phyloP scores from a whole-genome alignment of 2,113 vertebrate genomes.

The Oostethus manadensis region DNA sequence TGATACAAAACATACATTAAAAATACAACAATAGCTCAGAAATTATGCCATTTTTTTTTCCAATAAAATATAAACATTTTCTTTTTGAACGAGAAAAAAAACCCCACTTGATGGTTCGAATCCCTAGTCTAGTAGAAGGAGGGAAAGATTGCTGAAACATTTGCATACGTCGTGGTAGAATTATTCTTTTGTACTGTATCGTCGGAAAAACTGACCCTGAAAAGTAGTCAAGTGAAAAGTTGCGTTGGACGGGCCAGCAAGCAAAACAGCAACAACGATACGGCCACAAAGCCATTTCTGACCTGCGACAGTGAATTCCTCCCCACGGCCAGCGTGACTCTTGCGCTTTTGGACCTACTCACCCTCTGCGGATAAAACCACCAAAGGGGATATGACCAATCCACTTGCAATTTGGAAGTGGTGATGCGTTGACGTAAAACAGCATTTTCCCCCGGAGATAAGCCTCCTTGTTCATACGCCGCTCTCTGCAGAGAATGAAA shows the following conservation, averaged over 20 bases:
- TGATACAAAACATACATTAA: no score
- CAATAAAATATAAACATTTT: no score
- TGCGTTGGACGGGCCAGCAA: neutral
- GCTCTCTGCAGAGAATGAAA: conserved; percentile 35
- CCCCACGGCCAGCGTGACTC: conserved; percentile 40
- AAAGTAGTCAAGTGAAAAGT: conserved; percentile 1
- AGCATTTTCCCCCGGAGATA: conserved; percentile 48
- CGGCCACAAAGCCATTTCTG: conserved; percentile 22
- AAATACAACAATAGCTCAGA: no score
- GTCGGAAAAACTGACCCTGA: neutral
- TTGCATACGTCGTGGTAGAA: no score
- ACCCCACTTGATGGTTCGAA: no score
- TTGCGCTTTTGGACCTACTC: conserved; percentile 47
- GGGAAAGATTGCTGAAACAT: no score
- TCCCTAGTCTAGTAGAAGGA: no score
- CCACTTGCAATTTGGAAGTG: conserved; percentile 65
- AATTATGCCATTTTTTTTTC: no score
- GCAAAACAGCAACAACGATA: conserved; percentile 7
- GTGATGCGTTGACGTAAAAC: conserved; percentile 66
- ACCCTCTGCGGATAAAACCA: conserved; percentile 31
- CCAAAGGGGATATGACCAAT: conserved; percentile 59
- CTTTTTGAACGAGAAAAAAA: no score
- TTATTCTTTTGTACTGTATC: neutral
- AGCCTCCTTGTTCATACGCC: conserved; percentile 44
- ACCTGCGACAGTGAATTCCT: conserved; percentile 31